Percentiles rank a stretch among this genome's conserved stretches.
Evolutionary conservation across 2,797 vertebrate species (phyloP).

Genomic region (Ciconia nigra): DNA sequence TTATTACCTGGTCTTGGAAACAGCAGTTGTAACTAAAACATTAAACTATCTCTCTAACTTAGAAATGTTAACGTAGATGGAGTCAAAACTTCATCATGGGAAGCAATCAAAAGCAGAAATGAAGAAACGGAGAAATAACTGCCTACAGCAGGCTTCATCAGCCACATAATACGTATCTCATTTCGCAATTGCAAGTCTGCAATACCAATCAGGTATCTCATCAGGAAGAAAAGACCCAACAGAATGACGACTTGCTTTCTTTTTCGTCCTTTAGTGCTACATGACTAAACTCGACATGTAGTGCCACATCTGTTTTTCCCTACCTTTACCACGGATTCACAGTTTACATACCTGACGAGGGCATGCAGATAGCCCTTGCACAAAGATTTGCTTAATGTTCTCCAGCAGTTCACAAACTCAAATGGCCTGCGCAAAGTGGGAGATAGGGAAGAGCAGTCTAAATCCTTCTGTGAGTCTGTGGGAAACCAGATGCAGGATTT

Average conservation of each 20-base stretch:
- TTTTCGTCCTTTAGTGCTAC: neutral
- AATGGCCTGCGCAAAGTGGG: neutral
- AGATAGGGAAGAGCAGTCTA: neutral
- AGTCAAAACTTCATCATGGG: neutral
- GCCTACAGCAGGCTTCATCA: neutral
- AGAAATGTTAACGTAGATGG: neutral
- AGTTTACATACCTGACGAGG: neutral
- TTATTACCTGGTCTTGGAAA: neutral
- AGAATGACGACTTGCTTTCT: neutral
- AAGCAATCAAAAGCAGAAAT: neutral
- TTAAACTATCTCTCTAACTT: neutral
- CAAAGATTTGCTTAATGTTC: neutral
- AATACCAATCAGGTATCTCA: neutral
- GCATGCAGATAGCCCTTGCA: neutral
- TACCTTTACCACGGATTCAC: neutral
- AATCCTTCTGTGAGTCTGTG: neutral
- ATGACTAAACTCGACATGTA: fast-evolving
- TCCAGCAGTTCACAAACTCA: neutral
- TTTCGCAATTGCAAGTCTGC: neutral
- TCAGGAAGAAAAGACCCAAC: neutral
- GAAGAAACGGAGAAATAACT: neutral
- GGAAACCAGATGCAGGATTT: constrained; percentile 12
- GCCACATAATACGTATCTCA: neutral
- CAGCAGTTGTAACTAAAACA: neutral
- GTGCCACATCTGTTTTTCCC: neutral